Conservation (phyloP, 2,888 invertebrate species). For the Leptinotarsa tumamoca region DNA sequence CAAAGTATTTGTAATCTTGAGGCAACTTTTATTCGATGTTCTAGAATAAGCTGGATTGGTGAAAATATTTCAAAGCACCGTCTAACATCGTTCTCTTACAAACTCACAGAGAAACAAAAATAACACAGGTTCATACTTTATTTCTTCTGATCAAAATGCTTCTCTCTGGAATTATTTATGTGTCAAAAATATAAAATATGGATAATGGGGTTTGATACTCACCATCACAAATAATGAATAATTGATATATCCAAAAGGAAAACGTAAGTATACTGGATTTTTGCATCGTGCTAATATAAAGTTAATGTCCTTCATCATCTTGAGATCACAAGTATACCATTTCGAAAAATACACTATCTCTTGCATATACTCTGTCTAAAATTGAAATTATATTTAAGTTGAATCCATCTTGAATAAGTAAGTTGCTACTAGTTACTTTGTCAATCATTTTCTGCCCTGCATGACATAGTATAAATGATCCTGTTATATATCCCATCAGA, state of each 20-base stretch:
- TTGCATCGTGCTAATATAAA: not conserved
- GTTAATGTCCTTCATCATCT: not conserved
- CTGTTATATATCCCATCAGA: not conserved
- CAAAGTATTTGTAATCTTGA: too few relatives aligned
- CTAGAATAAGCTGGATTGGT: too few relatives aligned
- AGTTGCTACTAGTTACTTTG: not conserved
- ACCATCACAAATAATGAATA: not conserved
- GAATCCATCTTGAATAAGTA: not conserved
- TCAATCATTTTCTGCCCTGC: not conserved
- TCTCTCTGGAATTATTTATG: too few relatives aligned
- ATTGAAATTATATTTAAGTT: not conserved
- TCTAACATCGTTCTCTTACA: too few relatives aligned
- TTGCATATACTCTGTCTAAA: not conserved
- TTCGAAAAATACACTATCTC: slow-evolving; percentile 1
- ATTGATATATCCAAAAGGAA: not conserved
- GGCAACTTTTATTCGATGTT: too few relatives aligned
- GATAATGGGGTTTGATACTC: not conserved
- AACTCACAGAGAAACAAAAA: too few relatives aligned
- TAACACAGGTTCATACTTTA: too few relatives aligned
- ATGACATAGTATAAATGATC: not conserved
- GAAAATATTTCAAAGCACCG: too few relatives aligned
- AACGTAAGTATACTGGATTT: not conserved
- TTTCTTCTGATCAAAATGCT: too few relatives aligned
- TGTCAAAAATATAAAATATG: not conserved
- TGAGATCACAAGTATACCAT: not conserved